Conservation (phyloP, 2,797 vertebrate genomes). For the Brachyalestes nurse region DNA sequence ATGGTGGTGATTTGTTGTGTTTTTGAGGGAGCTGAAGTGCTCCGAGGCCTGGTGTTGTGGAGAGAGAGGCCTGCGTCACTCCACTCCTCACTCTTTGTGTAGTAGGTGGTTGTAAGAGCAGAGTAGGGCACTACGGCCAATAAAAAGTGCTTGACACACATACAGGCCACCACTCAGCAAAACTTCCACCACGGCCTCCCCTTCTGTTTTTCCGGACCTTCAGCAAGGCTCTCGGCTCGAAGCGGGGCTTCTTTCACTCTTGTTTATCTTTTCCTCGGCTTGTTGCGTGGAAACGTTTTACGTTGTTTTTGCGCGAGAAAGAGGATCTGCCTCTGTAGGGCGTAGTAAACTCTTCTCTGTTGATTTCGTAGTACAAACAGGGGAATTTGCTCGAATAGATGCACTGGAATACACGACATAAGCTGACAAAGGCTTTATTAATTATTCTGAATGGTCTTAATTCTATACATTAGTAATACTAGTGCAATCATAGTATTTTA, state of each 20-base stretch:
- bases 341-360: background rate
- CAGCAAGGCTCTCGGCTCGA: slow-evolving; percentile 16
- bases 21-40: slow-evolving; percentile 48
- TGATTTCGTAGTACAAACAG: slow-evolving; percentile 1
- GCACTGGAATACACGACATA: background rate
- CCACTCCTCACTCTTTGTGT: slow-evolving; percentile 69
- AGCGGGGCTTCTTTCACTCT: background rate
- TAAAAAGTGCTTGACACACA: slow-evolving; percentile 69
- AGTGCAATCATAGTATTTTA: too few relatives aligned
- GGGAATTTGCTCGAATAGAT: background rate
- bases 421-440: too few relatives aligned
- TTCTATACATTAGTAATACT: too few relatives aligned
- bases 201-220: slow-evolving; percentile 38
- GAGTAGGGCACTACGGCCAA: slow-evolving; percentile 70
- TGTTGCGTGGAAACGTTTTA: slow-evolving; percentile 2
- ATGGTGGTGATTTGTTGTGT: slow-evolving; percentile 42
- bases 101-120: slow-evolving; percentile 76
- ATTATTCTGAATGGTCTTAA: too few relatives aligned
- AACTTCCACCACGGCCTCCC: slow-evolving; percentile 66
- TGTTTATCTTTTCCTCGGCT: background rate
- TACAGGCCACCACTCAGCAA: slow-evolving; percentile 66
- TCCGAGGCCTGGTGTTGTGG: slow-evolving; percentile 72
- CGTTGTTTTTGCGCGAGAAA: background rate
- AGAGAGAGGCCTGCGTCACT: slow-evolving; percentile 72
- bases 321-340: background rate